phyloP scores from a whole-genome alignment of 2,888 invertebrate species.

The Nomada ruficornis region DNA sequence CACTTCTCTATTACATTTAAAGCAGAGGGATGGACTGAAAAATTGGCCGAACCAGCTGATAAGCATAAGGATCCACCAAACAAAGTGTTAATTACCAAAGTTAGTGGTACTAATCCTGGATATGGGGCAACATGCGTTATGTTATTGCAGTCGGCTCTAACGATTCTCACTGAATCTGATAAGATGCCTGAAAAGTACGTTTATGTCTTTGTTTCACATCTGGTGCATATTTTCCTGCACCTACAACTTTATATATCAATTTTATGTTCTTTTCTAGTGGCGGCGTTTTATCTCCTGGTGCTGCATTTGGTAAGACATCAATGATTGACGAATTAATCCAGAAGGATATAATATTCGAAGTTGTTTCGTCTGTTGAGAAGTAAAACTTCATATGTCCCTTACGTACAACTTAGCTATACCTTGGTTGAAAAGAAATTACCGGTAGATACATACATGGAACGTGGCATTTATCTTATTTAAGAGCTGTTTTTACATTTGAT shows the following conservation, averaged over 20 bases:
- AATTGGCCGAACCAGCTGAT: slow-evolving; percentile 86
- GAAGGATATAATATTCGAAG: slow-evolving; percentile 90
- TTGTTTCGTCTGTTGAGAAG: slow-evolving; percentile 81
- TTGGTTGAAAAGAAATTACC: background rate
- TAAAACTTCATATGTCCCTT: slow-evolving; percentile 55
- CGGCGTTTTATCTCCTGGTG: slow-evolving; percentile 94
- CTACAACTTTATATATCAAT: too few species aligned
- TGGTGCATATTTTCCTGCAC: background rate
- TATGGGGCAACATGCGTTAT: slow-evolving; percentile 93
- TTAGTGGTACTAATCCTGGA: slow-evolving; percentile 90
- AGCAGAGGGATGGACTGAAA: slow-evolving; percentile 92
- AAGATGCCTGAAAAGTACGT: slow-evolving; percentile 91
- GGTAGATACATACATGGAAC: background rate
- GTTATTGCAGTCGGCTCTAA: slow-evolving; percentile 90
- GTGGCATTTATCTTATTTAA: slow-evolving; percentile 27
- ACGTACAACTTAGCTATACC: background rate
- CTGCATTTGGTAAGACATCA: slow-evolving; percentile 93
- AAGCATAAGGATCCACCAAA: slow-evolving; percentile 87
- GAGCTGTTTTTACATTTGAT: slow-evolving; percentile 35
- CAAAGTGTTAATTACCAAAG: slow-evolving; percentile 88
- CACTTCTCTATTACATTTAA: slow-evolving; percentile 89
- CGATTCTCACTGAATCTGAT: slow-evolving; percentile 90
- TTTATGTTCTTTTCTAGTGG: slow-evolving; percentile 86
- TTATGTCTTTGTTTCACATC: slow-evolving; percentile 15
- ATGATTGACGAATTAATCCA: slow-evolving; percentile 90